A percentile compares a stretch with the other conserved stretches of the same genome.
These are phyloP conservation scores for Seison nebaliae DNA, from an alignment of 1,140 invertebrate species.

Conservation along the genomic window DNA sequence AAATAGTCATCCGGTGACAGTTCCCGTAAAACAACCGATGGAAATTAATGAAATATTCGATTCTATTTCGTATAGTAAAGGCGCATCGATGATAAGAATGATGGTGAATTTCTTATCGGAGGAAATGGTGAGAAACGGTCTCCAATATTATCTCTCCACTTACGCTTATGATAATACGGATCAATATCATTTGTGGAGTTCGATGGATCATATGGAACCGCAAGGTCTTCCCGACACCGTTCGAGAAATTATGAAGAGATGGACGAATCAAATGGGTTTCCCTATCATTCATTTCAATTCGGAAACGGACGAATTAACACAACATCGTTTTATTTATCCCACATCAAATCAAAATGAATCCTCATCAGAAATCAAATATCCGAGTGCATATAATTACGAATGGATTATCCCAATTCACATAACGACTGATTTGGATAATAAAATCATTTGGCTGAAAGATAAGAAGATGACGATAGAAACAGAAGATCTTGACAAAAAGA, in stretches of 20 bases:
- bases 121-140: slow-evolving; percentile 17
- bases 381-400: no score
- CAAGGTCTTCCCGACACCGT: slow-evolving; percentile 15
- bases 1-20: slow-evolving; percentile 30
- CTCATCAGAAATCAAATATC: no score
- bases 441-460: slow-evolving; percentile 28
- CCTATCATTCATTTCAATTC: no score
- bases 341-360: no score
- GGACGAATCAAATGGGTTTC: slow-evolving; percentile 24
- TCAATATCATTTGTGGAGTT: slow-evolving; percentile 19
- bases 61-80: slow-evolving; percentile 31
- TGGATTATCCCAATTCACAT: no score
- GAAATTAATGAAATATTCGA: slow-evolving; percentile 31
- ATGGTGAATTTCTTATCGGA: slow-evolving; percentile 44
- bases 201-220: slow-evolving; percentile 13
- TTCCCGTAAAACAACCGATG: slow-evolving; percentile 23
- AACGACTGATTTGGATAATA: slow-evolving; percentile 15
- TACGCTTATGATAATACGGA: slow-evolving; percentile 19
- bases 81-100: slow-evolving; percentile 66
- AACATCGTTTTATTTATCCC: no score
- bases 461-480: slow-evolving; percentile 15
- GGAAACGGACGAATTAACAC: no score
- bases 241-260: slow-evolving; percentile 25
- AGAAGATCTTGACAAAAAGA: background rate
- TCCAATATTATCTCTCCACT: slow-evolving; percentile 17